Evolutionary conservation across 92 coral and sea anemone genomes (phyloP), one percentile per base, ranked within the genome.

Genomic region (Bergia puertoricense): DNA sequence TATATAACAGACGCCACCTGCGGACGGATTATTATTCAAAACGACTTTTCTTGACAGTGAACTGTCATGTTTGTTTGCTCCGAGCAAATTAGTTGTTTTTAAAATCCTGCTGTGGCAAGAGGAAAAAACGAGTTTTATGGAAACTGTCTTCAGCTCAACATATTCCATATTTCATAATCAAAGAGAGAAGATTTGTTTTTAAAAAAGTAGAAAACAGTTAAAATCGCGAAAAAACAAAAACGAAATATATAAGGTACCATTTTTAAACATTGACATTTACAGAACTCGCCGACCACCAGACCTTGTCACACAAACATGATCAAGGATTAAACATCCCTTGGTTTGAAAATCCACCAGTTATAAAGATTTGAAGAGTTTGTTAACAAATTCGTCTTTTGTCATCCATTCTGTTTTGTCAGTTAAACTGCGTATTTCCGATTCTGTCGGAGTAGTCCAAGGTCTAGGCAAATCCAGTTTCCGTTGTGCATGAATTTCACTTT

Each of bases 341-440:
- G 62, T 71, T 83, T 6, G 38, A 44, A 40, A 30, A 6, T 30
- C 54, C 23, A 51, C 77, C 75, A 71, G 62, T 79, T 84, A 72
- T 5, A 89, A 40, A 79, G 80, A 85, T 8, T 94, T 92, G 51
- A 90, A 95, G 11, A 95, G 77, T 69, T 82, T 75, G 73, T 85
- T 82, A 43, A 90, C 66, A 84, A 95, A 85, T 73, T 95, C 98
- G 13, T 95, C 95, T 89, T 93, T 90, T 10, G 98, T 93, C 50
- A 92, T 88, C 98, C 98, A 95, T 22, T 69, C 44, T 3, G 44
- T 85, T 51, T 90, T 90, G 0, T 23, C 59, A 1, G 46, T 5
- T 69, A 51, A 10, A 11, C 76, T 80, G 40, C 79, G 46, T 14
- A 44, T 74, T 62, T 88, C 73, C 38, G 86, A 67, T 20, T 23